Evolutionary conservation across 2,113 vertebrate species (phyloP).

Genomic region (Sigmodon hispidus): DNA sequence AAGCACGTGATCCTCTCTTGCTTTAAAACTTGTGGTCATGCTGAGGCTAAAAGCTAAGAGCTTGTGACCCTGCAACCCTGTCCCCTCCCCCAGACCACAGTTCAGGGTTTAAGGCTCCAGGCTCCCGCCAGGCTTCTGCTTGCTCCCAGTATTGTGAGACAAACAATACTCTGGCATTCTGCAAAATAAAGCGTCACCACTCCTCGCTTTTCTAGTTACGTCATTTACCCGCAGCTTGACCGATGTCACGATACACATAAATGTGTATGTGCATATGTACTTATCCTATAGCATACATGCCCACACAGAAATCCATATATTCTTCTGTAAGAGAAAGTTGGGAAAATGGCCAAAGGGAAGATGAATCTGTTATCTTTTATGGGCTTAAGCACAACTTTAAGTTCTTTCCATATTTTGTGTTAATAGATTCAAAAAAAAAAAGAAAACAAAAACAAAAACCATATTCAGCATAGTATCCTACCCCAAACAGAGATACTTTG

Average conservation of each 20-base stretch:
- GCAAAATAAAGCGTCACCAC: slow-evolving; percentile 67
- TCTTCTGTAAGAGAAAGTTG: slow-evolving; percentile 38
- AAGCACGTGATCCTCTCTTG: slow-evolving; percentile 82
- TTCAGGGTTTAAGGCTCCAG: slow-evolving; percentile 77
- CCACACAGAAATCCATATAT: slow-evolving; percentile 45
- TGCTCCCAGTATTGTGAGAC: slow-evolving; percentile 72
- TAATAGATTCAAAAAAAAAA: slow-evolving; percentile 18
- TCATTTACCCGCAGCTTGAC: slow-evolving; percentile 47
- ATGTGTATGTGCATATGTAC: neutral
- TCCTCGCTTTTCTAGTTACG: neutral
- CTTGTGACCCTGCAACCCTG: slow-evolving; percentile 87
- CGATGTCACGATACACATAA: neutral
- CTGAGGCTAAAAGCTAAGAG: slow-evolving; percentile 89
- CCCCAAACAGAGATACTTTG: slow-evolving; percentile 17
- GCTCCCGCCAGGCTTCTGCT: slow-evolving; percentile 78
- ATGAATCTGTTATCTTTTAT: slow-evolving; percentile 27
- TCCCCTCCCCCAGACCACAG: slow-evolving; percentile 73
- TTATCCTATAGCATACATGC: slow-evolving; percentile 24
- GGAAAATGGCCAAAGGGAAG: slow-evolving; percentile 39
- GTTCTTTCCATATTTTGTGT: slow-evolving; percentile 58
- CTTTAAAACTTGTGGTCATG: slow-evolving; percentile 86
- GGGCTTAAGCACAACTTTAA: slow-evolving; percentile 20
- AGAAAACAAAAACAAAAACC: neutral
- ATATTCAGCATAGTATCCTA: neutral
- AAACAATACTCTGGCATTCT: slow-evolving; percentile 76